Base-by-base conservation (phyloP, 64 coral and sea anemone genomes). In the Cladopsammia gracilis region DNA sequence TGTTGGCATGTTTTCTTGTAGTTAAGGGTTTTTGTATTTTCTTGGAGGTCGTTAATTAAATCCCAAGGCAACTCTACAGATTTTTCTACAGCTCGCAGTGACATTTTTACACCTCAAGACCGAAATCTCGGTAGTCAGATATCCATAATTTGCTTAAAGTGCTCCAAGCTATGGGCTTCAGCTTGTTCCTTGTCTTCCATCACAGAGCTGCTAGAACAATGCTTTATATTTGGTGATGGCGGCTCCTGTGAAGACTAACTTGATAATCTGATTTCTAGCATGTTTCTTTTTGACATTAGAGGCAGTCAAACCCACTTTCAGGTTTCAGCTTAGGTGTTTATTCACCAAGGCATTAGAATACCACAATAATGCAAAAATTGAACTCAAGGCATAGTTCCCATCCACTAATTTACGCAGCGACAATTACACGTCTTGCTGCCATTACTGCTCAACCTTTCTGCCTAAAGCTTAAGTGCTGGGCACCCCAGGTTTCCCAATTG, bases 321-420 rank as follows among this genome's bases (percentile, higher is more conserved):
- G 25, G 3, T 72, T 72, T 72, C 22, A 19, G 65, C 65, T 2
- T 72, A 22, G 0, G 11, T 72, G 25, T 72, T 44, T 72, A 4
- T 4, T 44, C 42, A 72, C 26, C 69, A 72, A 72, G 69, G 11
- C 23, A 44, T 72, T 72, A 34, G 69, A 72, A 34, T 44, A 44
- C 69, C 25, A 72, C 6, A 15, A 70, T 72, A 25, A 72, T 25
- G 69, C 69, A 72, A 72, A 72, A 72, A 7, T 72, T 44, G 3
- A 72, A 72, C 69, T 22, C 42, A 34, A 70, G 69, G 69, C 69
- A 10, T 72, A 72, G 23, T 72, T 72, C 69, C 69, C 25, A 25
- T 72, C 69, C 69, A 44, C 69, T 34, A 72, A 72, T 15, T 43
- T 72, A 72, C 69, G 25, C 65, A 69, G 65, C 65, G 65, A 69